Evolutionary conservation across 1,140 invertebrate genomes (phyloP), one percentile per base, ranked within the genome.

Genomic region (Heliconius eleuchia): DNA sequence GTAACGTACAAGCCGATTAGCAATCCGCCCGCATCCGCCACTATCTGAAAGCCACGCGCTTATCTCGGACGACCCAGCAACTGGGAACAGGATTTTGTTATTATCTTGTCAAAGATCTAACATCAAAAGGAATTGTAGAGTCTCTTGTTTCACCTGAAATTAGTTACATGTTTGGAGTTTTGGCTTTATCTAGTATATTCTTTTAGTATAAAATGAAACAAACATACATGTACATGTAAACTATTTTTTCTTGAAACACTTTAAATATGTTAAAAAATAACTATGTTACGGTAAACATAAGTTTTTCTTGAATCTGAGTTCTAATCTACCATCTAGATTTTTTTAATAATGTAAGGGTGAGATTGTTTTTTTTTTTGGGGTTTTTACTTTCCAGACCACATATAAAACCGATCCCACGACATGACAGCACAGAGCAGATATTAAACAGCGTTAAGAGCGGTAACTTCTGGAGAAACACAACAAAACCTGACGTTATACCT

Each of bases 401-500:
- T 30, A 70, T 71, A 34, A 81, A 76, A 55, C 79, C 77, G 46
- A 76, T 73, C 3, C 74, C 76, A 46, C 86, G 86, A 0, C 86
- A 94, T 46, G 88, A 85, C 23, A 92, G 90, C 80, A 90, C 88
- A 57, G 90, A 92, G 23, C 91, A 93, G 55, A 92, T 94, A 8
- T 83, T 94, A 1, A 81, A 84, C 0, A 93, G 89, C 75, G 88
- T 90, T 1, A 92, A 92, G 78, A 86, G 83, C 9, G 92, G 92
- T 3, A 88, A 86, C 79, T 94, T 89, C 78, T 93, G 92, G 92
- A 78, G 92, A 66, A 91, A 89, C 80, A 86, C 73, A 55, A 90
- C 89, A 7, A 93, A 93, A 80, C 92, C 92, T 6, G 92, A 94
- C 80, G 88, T 94, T 55, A 92, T 94, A 7, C 91, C 92, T 0